Base-by-base conservation (phyloP, 2,888 invertebrate species). In the Ditula angustiorana region DNA sequence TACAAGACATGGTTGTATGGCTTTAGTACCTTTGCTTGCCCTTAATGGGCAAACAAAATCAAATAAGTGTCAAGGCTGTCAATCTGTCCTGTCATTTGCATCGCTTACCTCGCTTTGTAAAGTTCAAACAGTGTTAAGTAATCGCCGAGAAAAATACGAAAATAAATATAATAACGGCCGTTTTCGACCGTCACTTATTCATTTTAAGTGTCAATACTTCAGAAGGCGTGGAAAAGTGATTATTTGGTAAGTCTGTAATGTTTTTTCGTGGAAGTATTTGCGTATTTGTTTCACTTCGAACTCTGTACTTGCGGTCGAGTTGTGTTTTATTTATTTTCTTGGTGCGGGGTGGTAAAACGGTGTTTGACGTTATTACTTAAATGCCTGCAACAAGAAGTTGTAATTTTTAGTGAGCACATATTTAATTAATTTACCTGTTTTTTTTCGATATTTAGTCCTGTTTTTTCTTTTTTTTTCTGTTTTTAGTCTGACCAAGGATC, bases 41-140 rank as follows among this genome's bases (percentile, higher is more conserved):
- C n/a, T n/a, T n/a, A n/a, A n/a, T n/a, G n/a, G n/a, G n/a, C n/a
- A n/a, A n/a, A n/a, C n/a, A n/a, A n/a, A n/a, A n/a, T n/a, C n/a
- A n/a, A n/a, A n/a, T n/a, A n/a, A 23, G 1, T 50, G 60, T 61
- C 44, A 49, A 24, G 5, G 13, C 24, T 49, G 59, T 59, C 59
- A 59, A 19, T 44, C 10, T 28, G n/a, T 10, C 7, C 35, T 23
- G 50, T 33, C 61, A 33, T 57, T 57, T 52, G 49, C 50, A 44
- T 57, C 33, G 50, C 57, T 63, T 63, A 52, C 63, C 62, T 58
- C 57, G 50, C 41, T 58, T 63, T 63, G 57, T 52, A 46, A 63
- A 63, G 63, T 58, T 63, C 63, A 58, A 63, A 63, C 33, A 33
- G 63, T 63, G 63, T 63, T 63, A 50, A 63, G 63, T 63, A 63